These are phyloP conservation scores for Caenorhabditis japonica DNA, from an alignment of 2,888 invertebrate genomes.

Conservation along the genomic window DNA sequence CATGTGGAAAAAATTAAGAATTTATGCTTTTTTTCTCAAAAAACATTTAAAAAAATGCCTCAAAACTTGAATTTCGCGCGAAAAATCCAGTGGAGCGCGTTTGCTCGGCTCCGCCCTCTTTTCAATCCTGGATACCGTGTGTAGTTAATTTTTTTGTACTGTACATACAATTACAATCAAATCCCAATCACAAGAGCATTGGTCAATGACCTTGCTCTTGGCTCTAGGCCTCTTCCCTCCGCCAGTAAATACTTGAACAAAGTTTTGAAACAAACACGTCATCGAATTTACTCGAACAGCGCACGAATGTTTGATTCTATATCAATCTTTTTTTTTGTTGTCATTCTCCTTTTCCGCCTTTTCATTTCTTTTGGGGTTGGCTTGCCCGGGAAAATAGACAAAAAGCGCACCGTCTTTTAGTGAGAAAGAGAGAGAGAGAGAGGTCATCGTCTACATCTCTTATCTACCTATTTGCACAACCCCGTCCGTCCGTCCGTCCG, in stretches of 20 bases:
- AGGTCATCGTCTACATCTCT: slow-evolving; percentile 50
- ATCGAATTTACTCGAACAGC: too few species aligned
- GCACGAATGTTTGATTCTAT: slow-evolving; percentile 52
- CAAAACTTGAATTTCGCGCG: too few species aligned
- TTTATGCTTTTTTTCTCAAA: too few species aligned
- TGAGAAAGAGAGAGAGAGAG: slow-evolving; percentile 21
- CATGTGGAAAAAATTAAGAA: too few species aligned
- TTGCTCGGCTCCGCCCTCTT: too few species aligned
- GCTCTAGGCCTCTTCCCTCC: neutral
- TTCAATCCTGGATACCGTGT: too few species aligned
- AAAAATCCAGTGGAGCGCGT: too few species aligned
- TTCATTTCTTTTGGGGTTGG: too few species aligned
- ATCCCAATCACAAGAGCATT: too few species aligned
- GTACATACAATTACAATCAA: too few species aligned
- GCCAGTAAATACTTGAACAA: slow-evolving; percentile 4
- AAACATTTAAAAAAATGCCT: too few species aligned
- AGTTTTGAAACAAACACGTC: slow-evolving; percentile 26
- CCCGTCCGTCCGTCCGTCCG: slow-evolving; percentile 48
- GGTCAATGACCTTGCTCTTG: slow-evolving; percentile 30
- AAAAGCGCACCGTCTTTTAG: slow-evolving; percentile 41
- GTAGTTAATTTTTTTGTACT: too few species aligned
- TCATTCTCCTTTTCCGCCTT: neutral
- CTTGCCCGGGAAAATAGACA: slow-evolving; percentile 14
- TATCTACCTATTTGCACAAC: slow-evolving; percentile 52
- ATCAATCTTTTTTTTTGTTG: slow-evolving; percentile 38